Evolutionary conservation across 2,888 invertebrate genomes (phyloP).

Genomic region (Petrolisthes manimaculis): DNA sequence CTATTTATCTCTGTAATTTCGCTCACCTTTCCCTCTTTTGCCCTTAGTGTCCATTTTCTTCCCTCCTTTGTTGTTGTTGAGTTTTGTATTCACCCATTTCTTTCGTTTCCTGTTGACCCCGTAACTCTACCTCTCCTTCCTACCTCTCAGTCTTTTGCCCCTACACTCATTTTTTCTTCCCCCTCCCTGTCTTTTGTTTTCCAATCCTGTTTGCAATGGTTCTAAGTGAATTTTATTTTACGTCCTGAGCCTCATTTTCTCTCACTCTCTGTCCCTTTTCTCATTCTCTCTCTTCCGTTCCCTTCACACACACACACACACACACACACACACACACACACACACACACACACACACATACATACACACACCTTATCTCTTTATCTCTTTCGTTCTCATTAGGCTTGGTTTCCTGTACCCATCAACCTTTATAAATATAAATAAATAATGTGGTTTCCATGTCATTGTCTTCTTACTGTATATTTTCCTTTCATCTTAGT

Average conservation of each 20-base stretch:
- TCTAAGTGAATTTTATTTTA: too few species aligned
- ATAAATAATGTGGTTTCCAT: too few species aligned
- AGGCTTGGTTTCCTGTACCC: too few species aligned
- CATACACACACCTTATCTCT: background rate
- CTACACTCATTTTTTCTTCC: background rate
- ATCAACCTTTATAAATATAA: too few species aligned
- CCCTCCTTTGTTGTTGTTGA: too few species aligned
- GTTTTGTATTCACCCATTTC: too few species aligned
- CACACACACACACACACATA: background rate
- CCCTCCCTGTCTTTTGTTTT: background rate
- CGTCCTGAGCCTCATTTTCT: background rate
- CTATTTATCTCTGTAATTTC: background rate
- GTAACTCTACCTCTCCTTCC: background rate
- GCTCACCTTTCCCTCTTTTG: background rate
- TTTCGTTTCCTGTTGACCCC: background rate
- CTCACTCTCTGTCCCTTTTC: background rate
- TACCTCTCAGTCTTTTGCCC: background rate
- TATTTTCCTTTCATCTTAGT: too few species aligned
- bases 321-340: background rate
- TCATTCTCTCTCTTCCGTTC: background rate
- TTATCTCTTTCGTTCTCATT: background rate
- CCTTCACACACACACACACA: background rate
- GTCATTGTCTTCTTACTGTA: too few species aligned
- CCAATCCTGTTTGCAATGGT: too few species aligned
- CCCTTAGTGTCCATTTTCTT: background rate